A percentile compares a stretch with the other conserved stretches of the same genome.
phyloP scores from a whole-genome alignment of 2,888 invertebrate species.

The Electrophaes corylata region DNA sequence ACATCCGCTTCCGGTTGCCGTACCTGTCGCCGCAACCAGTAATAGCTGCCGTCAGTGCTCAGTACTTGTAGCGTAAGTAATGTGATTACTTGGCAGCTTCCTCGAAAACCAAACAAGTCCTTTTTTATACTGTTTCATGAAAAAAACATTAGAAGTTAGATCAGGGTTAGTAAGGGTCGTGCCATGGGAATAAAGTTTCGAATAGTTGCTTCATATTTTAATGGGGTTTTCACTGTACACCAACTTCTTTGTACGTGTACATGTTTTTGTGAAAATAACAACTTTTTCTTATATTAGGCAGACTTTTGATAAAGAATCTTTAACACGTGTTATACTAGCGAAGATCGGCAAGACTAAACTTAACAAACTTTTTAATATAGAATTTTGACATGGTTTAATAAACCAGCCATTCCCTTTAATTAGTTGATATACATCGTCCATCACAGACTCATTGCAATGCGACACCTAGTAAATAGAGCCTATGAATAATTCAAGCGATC shows the following conservation, averaged over 20 bases:
- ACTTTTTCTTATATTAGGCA: too few relatives aligned
- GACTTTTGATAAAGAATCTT: too few relatives aligned
- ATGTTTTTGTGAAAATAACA: too few relatives aligned
- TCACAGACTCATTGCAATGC: conserved; percentile 35
- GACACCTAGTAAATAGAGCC: conserved; percentile 33
- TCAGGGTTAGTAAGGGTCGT: not conserved
- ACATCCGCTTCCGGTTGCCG: conserved; percentile 53
- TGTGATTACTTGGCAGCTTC: conserved; percentile 11
- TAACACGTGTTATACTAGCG: too few relatives aligned
- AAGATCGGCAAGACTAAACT: too few relatives aligned
- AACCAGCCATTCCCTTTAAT: not conserved
- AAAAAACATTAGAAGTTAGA: not conserved
- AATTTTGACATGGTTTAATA: too few relatives aligned
- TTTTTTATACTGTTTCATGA: not conserved
- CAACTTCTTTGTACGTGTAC: too few relatives aligned
- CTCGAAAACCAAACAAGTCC: not conserved
- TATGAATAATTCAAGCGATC: conserved; percentile 39
- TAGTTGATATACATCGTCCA: conserved; percentile 20
- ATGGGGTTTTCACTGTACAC: not conserved
- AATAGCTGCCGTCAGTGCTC: conserved; percentile 26
- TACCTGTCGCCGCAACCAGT: conserved; percentile 40
- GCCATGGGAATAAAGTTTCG: conserved; percentile 1
- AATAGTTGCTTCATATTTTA: not conserved
- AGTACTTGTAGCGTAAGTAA: conserved; percentile 10
- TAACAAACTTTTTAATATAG: too few relatives aligned